phyloP scores from a whole-genome alignment of 2,888 invertebrate genomes.

The Amphiduros pacificus region DNA sequence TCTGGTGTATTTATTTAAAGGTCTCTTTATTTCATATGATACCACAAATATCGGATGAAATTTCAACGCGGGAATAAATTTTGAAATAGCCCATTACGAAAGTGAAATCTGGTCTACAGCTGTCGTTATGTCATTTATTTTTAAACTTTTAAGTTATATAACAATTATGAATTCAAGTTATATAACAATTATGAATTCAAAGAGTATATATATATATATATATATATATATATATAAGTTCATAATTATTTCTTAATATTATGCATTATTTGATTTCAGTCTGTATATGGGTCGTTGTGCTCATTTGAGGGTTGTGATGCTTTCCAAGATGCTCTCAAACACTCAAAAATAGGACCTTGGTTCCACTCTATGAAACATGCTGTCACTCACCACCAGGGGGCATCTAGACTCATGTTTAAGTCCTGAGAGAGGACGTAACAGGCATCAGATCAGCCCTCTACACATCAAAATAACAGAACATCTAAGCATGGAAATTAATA shows the following conservation, averaged over 20 bases:
- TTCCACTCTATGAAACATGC: constrained; percentile 74
- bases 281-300: constrained; percentile 85
- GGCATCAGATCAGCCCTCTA: no score
- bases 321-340: constrained; percentile 76
- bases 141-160: no score
- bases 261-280: constrained; percentile 50
- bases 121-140: no score
- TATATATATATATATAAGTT: no score
- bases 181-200: no score
- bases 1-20: neutral
- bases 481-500: no score
- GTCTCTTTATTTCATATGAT: neutral
- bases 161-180: neutral
- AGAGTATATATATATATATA: no score
- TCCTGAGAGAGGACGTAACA: no score
- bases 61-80: neutral
- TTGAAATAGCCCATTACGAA: neutral
- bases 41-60: neutral
- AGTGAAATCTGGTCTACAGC: neutral
- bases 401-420: no score
- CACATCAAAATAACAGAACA: no score
- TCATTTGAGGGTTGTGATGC: constrained; percentile 93
- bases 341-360: constrained; percentile 77
- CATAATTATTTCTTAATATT: no score
- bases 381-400: constrained; percentile 56